A percentile compares a stretch with the other conserved stretches of the same genome.
Evolutionary conservation across 2,113 vertebrate genomes (phyloP).

Genomic region (Ageneiosus marmoratus): DNA sequence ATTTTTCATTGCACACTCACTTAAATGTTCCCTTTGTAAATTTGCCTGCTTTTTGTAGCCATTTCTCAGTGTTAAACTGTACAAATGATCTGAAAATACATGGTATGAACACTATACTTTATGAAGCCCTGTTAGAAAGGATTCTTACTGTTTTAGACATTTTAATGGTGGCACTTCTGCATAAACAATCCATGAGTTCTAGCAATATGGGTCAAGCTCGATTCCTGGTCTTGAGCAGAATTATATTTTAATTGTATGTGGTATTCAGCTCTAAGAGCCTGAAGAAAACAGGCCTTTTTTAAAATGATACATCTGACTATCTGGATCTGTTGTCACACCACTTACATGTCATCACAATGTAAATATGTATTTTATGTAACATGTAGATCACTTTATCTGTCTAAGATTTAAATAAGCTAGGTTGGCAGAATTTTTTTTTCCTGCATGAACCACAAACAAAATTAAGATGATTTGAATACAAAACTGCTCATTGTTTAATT

Average conservation of each 20-base stretch:
- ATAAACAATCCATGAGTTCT: background rate
- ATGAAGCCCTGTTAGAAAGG: background rate
- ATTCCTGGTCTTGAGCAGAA: background rate
- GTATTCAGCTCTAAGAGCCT: background rate
- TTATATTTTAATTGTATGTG: background rate
- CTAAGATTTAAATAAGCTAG: slow-evolving; percentile 20
- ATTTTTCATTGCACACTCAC: background rate
- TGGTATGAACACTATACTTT: background rate
- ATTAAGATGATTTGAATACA: slow-evolving; percentile 11
- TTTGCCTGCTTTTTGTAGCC: background rate
- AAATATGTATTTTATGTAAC: slow-evolving; percentile 63
- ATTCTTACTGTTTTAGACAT: background rate
- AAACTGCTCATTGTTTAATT: slow-evolving; percentile 2
- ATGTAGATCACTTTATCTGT: slow-evolving; percentile 32
- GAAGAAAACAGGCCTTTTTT: background rate
- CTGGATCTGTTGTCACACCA: slow-evolving; percentile 34
- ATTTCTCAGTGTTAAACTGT: background rate
- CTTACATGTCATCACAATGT: slow-evolving; percentile 47
- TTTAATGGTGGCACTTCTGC: background rate
- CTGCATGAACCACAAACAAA: slow-evolving; percentile 18
- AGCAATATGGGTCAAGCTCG: background rate
- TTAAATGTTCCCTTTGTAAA: background rate
- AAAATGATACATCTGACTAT: slow-evolving; percentile 47
- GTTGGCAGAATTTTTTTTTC: background rate
- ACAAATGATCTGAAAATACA: background rate